Conservation (phyloP, 2,888 invertebrate species). For the Heteropelma amictum region DNA sequence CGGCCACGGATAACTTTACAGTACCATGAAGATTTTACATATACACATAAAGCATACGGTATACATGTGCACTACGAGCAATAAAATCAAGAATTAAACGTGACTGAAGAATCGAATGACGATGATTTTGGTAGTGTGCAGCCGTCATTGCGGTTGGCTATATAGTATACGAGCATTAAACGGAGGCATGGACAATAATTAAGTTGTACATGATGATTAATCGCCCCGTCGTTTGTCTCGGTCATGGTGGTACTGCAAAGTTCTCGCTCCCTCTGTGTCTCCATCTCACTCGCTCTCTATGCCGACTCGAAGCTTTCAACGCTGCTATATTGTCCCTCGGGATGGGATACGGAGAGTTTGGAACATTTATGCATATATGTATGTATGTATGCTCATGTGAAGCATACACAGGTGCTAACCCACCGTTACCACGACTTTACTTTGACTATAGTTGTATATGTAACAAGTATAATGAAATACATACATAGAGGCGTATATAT, state of each 20-base stretch:
- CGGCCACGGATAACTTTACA: no score
- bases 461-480: no score
- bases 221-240: slow-evolving; percentile 57
- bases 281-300: neutral
- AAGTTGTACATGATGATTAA: slow-evolving; percentile 69
- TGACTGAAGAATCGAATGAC: neutral
- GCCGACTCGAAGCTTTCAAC: slow-evolving; percentile 46
- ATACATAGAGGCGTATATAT: neutral
- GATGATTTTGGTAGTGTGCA: neutral
- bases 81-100: neutral
- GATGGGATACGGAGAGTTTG: slow-evolving; percentile 38
- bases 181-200: slow-evolving; percentile 65
- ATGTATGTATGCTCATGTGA: neutral
- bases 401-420: slow-evolving; percentile 20
- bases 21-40: neutral
- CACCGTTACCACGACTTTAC: slow-evolving; percentile 14
- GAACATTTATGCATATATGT: neutral
- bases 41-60: neutral
- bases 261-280: neutral
- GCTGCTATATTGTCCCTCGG: slow-evolving; percentile 29
- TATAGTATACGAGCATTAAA: slow-evolving; percentile 39
- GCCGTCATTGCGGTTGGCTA: slow-evolving; percentile 29
- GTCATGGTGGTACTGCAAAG: slow-evolving; percentile 34
- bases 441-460: neutral
- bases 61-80: neutral